Conservation (phyloP, 1,140 invertebrate species). For the Bilobella aurantiaca region DNA sequence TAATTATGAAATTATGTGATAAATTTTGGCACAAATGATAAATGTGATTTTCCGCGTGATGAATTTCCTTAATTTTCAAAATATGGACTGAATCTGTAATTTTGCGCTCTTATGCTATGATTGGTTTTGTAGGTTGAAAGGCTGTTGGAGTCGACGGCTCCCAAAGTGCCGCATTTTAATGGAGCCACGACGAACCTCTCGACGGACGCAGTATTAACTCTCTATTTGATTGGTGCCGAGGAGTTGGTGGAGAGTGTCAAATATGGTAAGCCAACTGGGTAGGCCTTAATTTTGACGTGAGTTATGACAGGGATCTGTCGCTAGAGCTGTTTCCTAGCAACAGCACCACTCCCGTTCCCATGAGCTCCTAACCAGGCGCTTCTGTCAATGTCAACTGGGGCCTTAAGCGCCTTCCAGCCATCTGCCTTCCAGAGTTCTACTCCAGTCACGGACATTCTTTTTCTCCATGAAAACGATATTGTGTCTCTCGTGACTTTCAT, state of each 20-base stretch:
- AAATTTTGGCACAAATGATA: too few species aligned
- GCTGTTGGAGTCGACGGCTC: conserved; percentile 30
- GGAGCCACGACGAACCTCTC: conserved; percentile 32
- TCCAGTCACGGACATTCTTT: not conserved
- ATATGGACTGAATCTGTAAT: conserved; percentile 7
- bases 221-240: conserved; percentile 33
- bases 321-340: too few species aligned
- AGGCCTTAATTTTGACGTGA: not conserved
- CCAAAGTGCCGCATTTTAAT: conserved; percentile 32
- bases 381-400: not conserved
- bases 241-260: conserved; percentile 28
- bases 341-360: not conserved
- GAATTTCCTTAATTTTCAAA: conserved; percentile 1
- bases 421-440: too few species aligned
- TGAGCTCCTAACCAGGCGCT: too few species aligned
- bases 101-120: conserved; percentile 8
- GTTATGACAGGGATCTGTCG: conserved; percentile 1
- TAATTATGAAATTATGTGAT: too few species aligned
- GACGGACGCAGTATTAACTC: conserved; percentile 33
- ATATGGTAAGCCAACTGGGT: conserved; percentile 18
- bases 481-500: not conserved
- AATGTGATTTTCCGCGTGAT: too few species aligned
- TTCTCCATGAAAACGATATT: not conserved
- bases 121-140: conserved; percentile 25
- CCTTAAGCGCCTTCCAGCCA: not conserved